Conservation (phyloP, 2,888 invertebrate genomes). For the Oscheius sp. region DNA sequence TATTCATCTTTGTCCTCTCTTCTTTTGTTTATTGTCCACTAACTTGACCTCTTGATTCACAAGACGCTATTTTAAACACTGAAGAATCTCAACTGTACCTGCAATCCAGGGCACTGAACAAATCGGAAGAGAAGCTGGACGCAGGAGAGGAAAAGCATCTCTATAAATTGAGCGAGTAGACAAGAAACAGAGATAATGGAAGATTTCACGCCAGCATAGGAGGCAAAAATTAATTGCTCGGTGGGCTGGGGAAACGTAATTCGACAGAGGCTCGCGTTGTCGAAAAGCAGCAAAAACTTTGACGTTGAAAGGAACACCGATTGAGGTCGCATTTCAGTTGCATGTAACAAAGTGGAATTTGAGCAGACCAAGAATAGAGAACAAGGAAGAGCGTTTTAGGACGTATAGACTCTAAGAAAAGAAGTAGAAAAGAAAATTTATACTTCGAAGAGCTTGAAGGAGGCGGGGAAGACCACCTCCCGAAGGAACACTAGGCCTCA, state of each 20-base stretch:
- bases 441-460: neutral
- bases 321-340: neutral
- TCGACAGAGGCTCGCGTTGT: neutral
- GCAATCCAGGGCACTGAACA: neutral
- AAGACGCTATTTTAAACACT: neutral
- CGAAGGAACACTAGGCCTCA: neutral
- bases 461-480: neutral
- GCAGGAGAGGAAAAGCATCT: slow-evolving; percentile 15
- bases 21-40: slow-evolving; percentile 4
- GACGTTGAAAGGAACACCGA: neutral
- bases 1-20: slow-evolving; percentile 11
- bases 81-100: slow-evolving; percentile 5
- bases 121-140: slow-evolving; percentile 5
- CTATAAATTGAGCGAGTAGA: neutral
- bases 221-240: neutral
- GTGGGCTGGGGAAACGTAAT: neutral
- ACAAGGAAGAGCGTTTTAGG: neutral
- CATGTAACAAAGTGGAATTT: neutral
- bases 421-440: neutral
- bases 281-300: neutral
- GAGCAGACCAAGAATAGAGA: neutral
- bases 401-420: neutral
- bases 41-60: neutral
- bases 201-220: neutral
- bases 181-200: neutral